Conservation (phyloP, 1,140 invertebrate genomes). For the Apis dorsata region DNA sequence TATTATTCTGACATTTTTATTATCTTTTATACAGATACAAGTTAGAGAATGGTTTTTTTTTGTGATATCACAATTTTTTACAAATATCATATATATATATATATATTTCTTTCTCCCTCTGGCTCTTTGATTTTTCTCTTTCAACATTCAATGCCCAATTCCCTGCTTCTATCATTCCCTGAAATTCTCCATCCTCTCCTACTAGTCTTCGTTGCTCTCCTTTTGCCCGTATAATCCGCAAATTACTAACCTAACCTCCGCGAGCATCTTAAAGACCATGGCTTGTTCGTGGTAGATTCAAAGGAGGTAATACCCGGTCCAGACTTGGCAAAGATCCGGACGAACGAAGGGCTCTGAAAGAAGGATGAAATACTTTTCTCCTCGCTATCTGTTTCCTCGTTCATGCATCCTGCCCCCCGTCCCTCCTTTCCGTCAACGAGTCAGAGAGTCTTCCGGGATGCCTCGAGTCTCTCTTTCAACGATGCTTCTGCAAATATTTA, state of each 20-base stretch:
- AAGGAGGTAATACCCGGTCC: slow-evolving; percentile 69
- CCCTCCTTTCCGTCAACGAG: slow-evolving; percentile 18
- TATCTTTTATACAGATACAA: no score
- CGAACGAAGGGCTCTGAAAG: slow-evolving; percentile 47
- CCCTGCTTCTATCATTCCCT: slow-evolving; percentile 1
- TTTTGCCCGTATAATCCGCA: slow-evolving; percentile 73
- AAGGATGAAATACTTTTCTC: slow-evolving; percentile 63
- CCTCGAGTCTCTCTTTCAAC: slow-evolving; percentile 19
- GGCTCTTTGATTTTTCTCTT: slow-evolving; percentile 29
- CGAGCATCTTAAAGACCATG: slow-evolving; percentile 70
- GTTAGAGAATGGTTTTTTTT: no score
- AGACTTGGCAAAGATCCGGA: slow-evolving; percentile 61
- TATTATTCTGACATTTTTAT: no score
- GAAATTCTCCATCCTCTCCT: not conserved
- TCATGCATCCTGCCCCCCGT: slow-evolving; percentile 18
- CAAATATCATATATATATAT: no score
- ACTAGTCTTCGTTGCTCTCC: slow-evolving; percentile 23
- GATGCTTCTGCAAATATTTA: slow-evolving; percentile 37
- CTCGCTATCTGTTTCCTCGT: slow-evolving; percentile 39
- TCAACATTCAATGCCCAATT: slow-evolving; percentile 6
- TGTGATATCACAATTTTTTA: no score
- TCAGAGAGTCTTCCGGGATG: slow-evolving; percentile 8
- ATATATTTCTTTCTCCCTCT: not conserved
- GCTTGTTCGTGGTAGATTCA: slow-evolving; percentile 73
- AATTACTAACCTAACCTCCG: slow-evolving; percentile 74